A percentile compares a stretch with the other conserved stretches of the same genome.
Evolutionary conservation across 2,888 invertebrate genomes (phyloP).

Genomic region (Nemotelus pantherinus): DNA sequence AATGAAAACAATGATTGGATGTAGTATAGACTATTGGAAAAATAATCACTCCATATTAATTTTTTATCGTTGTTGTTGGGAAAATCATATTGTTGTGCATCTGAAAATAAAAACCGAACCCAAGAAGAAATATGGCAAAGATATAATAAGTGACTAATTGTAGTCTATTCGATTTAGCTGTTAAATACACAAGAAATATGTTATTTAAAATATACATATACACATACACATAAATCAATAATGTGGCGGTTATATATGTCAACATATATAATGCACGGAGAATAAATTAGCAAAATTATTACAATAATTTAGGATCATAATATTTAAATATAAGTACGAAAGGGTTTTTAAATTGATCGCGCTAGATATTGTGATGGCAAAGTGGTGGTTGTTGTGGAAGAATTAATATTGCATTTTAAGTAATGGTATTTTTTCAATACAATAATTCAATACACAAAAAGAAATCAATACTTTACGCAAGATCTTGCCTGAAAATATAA

Average conservation of each 20-base stretch:
- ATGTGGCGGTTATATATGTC: slow-evolving; percentile 1
- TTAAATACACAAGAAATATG: too few species aligned
- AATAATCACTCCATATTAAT: not conserved
- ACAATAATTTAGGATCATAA: not conserved
- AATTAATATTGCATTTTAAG: slow-evolving; percentile 27
- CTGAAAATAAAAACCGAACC: slow-evolving; percentile 11
- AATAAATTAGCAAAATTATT: not conserved
- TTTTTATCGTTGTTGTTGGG: not conserved
- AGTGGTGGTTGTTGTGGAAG: slow-evolving; percentile 42
- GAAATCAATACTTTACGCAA: slow-evolving; percentile 52
- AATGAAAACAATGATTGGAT: slow-evolving; percentile 28
- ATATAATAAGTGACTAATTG: not conserved
- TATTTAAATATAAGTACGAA: not conserved
- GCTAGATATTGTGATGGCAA: slow-evolving; percentile 17
- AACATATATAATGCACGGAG: not conserved
- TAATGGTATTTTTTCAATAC: slow-evolving; percentile 14
- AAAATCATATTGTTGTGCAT: slow-evolving; percentile 13
- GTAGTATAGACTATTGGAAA: slow-evolving; percentile 29
- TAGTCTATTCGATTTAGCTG: too few species aligned
- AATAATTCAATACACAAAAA: slow-evolving; percentile 51
- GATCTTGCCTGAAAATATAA: slow-evolving; percentile 54
- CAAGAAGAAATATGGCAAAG: slow-evolving; percentile 14
- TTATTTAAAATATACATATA: not conserved
- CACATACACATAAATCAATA: slow-evolving; percentile 30
- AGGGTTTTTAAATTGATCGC: slow-evolving; percentile 17